A percentile compares a stretch with the other conserved stretches of the same genome.
Evolutionary conservation across 2,113 vertebrate species (phyloP).

Genomic region (Xerus inauris): DNA sequence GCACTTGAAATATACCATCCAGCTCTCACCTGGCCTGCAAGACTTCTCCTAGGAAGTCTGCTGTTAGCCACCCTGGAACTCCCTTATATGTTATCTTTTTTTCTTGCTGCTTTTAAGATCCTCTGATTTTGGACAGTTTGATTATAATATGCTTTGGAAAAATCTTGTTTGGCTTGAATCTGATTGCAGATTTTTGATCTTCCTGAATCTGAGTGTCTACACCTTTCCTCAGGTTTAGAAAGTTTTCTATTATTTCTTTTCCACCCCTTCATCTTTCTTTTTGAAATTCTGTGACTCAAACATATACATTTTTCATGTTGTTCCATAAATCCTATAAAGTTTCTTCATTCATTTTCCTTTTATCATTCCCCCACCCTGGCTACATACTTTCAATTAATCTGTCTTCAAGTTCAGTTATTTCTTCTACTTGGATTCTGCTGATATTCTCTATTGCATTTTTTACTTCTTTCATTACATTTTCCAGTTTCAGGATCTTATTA

Average conservation of each 20-base stretch:
- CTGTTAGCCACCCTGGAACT: neutral
- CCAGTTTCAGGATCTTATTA: too few relatives aligned
- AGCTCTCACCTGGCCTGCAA: neutral
- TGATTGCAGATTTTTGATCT: neutral
- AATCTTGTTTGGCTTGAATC: neutral
- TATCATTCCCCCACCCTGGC: neutral
- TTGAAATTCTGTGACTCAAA: neutral
- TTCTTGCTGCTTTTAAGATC: neutral
- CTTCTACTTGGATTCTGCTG: neutral
- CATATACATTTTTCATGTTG: neutral
- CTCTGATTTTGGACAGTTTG: neutral
- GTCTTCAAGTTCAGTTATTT: neutral
- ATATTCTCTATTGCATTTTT: neutral
- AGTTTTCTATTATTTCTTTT: neutral
- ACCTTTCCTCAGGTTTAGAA: neutral
- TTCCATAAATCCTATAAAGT: neutral
- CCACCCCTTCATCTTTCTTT: neutral
- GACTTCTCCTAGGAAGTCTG: neutral
- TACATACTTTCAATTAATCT: neutral
- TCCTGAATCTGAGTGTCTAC: neutral
- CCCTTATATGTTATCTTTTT: neutral
- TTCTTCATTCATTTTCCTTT: neutral
- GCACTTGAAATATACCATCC: neutral
- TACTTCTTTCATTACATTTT: neutral
- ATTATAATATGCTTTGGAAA: neutral